Base-by-base conservation (phyloP, 1,140 invertebrate genomes). In the Calycopis cecrops region DNA sequence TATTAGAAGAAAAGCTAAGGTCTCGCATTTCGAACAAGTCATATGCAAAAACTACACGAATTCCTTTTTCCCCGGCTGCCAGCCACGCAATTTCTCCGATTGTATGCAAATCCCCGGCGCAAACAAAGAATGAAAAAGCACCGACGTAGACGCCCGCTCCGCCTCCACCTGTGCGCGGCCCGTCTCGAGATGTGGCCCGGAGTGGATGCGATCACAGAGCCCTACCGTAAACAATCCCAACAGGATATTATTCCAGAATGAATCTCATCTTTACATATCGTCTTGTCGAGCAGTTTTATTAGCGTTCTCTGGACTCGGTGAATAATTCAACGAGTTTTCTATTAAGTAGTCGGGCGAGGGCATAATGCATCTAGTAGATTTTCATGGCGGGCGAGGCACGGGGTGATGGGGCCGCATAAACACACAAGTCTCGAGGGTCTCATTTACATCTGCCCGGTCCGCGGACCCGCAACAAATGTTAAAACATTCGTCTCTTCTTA, bases 81-180 rank as follows among this genome's bases (percentile, higher is more conserved):
- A 73, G 67, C 71, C 69, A 78, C 73, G 74, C 76, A 83, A 85
- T 81, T 80, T 83, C 76, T 76, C 72, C 73, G 73, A 81, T 80
- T 80, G 79, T 80, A 83, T 85, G 79, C 70, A 83, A 82, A 84
- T 78, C 77, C 77, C 76, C 67, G 55, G 64, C 63, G 69, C 76
- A 83, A 85, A 83, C 77, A 82, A 79, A 81, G 76, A 80, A 77
- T 80, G 75, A 76, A 80, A 85, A 81, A 78, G 72, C 79, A 74
- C 62, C 69, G 70, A 73, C 67, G 72, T 70, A 81, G 73, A 78
- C 78, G 67, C 70, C 73, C 78, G 67, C 70, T 74, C 63, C 59
- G 9, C 67, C 74, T 65, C 79, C 76, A 74, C 76, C 71, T 73
- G 70, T 69, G 53, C 63, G 28, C 65, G 40, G 40, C 11, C 65